Evolutionary conservation across 2,113 vertebrate genomes (phyloP).

Genomic region (Rhabdomys dilectus): DNA sequence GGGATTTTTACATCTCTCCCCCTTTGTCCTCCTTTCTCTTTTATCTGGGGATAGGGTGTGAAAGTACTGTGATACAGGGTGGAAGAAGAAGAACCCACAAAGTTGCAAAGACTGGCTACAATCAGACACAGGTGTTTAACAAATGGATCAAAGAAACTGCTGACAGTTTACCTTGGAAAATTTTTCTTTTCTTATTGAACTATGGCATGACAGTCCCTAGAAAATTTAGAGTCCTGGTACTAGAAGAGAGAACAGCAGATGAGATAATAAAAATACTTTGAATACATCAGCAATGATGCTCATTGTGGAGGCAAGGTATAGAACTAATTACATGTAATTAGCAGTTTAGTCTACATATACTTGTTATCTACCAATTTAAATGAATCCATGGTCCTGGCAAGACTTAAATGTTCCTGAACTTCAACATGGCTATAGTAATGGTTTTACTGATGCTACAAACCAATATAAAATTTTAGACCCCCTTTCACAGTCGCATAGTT

Average conservation of each 20-base stretch:
- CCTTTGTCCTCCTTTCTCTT: too few species aligned
- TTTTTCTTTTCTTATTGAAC: background rate
- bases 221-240: background rate
- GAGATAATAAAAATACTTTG: background rate
- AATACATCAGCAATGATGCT: background rate
- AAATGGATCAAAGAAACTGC: background rate
- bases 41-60: too few species aligned
- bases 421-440: background rate
- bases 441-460: too few species aligned
- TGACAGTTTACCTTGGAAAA: background rate
- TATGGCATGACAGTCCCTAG: background rate
- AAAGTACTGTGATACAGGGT: too few species aligned
- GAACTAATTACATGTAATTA: background rate
- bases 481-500: background rate
- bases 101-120: too few species aligned
- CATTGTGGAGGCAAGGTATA: background rate
- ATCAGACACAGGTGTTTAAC: background rate
- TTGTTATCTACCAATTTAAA: background rate
- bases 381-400: accelerated
- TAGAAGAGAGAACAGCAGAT: background rate
- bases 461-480: background rate
- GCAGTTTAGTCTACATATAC: background rate
- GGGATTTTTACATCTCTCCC: too few species aligned
- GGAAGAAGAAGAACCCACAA: too few species aligned
- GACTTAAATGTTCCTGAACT: background rate